Conservation (phyloP, 2,888 invertebrate genomes). For the Cecidostiba fungosa region DNA sequence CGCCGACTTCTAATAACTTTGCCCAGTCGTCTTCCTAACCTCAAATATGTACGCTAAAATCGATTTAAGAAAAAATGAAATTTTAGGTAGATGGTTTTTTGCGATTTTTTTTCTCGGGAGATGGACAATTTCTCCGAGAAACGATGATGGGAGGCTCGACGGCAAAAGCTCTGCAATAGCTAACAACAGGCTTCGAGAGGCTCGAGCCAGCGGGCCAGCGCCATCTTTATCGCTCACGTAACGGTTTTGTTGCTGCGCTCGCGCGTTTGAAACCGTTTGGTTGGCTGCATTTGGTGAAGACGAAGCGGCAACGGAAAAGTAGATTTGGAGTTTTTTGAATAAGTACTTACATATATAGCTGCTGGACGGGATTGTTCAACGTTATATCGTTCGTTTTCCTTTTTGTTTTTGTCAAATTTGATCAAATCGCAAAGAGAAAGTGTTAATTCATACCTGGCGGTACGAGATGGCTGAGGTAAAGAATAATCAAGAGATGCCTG, state of each 20-base stretch:
- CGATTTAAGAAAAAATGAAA: not conserved
- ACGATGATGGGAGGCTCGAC: not conserved
- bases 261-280: not conserved
- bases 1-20: not conserved
- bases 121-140: not conserved
- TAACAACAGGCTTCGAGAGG: not conserved
- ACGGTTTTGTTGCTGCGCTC: conserved; percentile 25
- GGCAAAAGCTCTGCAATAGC: not conserved
- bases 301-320: not conserved
- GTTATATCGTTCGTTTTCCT: no score
- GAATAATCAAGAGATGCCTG: not conserved
- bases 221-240: conserved; percentile 49
- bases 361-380: no score
- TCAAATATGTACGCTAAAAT: not conserved
- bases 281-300: not conserved
- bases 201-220: conserved; percentile 26
- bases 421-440: no score
- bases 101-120: not conserved
- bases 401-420: no score
- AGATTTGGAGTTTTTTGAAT: not conserved
- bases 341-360: no score
- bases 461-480: not conserved
- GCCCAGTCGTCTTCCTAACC: not conserved
- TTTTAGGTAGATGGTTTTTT: not conserved
- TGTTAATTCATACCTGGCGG: not conserved